Base-by-base conservation (phyloP, 1,140 invertebrate species). In the Bradynema listronoti region DNA sequence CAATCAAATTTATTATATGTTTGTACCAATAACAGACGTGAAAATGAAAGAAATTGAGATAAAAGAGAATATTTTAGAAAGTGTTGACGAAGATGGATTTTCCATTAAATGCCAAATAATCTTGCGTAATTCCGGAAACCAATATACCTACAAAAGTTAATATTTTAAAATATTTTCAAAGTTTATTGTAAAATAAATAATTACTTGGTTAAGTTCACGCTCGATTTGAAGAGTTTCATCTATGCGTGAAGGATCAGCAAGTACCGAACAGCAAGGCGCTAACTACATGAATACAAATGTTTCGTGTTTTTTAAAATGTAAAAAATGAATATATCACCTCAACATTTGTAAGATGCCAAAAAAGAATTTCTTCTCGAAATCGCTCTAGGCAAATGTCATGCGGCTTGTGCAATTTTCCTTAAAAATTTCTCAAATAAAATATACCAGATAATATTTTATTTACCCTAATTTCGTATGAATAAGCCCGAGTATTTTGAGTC, bases 371-470 rank as follows among this genome's bases (percentile, higher is more conserved):
- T 25, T 80, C 69, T 58, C 78, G 79, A 19, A 81, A 79, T 22
- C 80, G 75, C 9, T 80, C 79, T 6, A 79, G 75, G 56, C 81
- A 82, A 24, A 80, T 72, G 60, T 80, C 78, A 34, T 77, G 60
- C 1, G 80, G 80, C 36, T 81, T 79, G 60, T 82, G 81, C 9
- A 82, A 71, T 56, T 80, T 79, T 27, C 80, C 80, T 80, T 68
- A 41, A 45, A 5, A 66, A 49, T 46, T 27, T 14, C 11, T n/a
- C n/a, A n/a, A n/a, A n/a, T n/a, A n/a, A n/a, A n/a, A n/a, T n/a
- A n/a, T n/a, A n/a, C n/a, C n/a, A n/a, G n/a, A n/a, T n/a, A n/a
- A n/a, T n/a, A n/a, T n/a, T n/a, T n/a, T n/a, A n/a, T n/a, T n/a
- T n/a, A n/a, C n/a, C n/a, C n/a, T n/a, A 42, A n/a, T 59, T 61